Conservation (phyloP, 35 echinoderm and acorn worm species). For the Lytechinus pictus region DNA sequence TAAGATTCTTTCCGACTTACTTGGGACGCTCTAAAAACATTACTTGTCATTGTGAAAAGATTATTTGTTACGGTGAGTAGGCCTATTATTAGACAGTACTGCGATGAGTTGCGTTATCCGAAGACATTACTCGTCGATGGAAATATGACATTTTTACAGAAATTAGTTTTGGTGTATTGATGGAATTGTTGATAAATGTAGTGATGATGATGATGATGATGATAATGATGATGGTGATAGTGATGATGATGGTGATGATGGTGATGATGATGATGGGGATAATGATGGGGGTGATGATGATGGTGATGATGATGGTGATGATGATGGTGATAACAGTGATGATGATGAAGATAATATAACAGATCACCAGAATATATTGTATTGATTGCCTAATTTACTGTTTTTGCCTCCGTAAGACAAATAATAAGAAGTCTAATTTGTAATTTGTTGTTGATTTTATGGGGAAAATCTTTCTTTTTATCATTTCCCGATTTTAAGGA, state of each 20-base stretch:
- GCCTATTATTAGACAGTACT: too few relatives aligned
- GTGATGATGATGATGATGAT: neutral
- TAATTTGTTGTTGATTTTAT: too few relatives aligned
- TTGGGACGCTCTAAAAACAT: slow-evolving; percentile 66
- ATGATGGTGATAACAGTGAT: neutral
- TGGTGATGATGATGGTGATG: neutral
- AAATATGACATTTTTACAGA: too few relatives aligned
- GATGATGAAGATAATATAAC: neutral
- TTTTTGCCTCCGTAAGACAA: too few relatives aligned
- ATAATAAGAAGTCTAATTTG: too few relatives aligned
- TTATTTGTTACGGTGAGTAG: slow-evolving; percentile 78
- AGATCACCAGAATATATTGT: too few relatives aligned
- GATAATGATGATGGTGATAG: neutral
- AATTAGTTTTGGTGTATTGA: too few relatives aligned
- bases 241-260: neutral
- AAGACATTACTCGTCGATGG: too few relatives aligned
- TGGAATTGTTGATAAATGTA: too few relatives aligned
- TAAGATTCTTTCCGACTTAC: slow-evolving; percentile 50
- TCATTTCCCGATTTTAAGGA: neutral
- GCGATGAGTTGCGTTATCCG: too few relatives aligned
- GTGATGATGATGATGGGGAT: neutral
- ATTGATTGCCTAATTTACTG: too few relatives aligned
- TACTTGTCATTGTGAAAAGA: slow-evolving; percentile 87
- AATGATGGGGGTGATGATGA: neutral
- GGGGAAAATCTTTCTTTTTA: neutral